Percentiles rank a stretch among this genome's conserved stretches.
phyloP scores from a whole-genome alignment of 2,797 vertebrate species.

The Anguilla obscura region DNA sequence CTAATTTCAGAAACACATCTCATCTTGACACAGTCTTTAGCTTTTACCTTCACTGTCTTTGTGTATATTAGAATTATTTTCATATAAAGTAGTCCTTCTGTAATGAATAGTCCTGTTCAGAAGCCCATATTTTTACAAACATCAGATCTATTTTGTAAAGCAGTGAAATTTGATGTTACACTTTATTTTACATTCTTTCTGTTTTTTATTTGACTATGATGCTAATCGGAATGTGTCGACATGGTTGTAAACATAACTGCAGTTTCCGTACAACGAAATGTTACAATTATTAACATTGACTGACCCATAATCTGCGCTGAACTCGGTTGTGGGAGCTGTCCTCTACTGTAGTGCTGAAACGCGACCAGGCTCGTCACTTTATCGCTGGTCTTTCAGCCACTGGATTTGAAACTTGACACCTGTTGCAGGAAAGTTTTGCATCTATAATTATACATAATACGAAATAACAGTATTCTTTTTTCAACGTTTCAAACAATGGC shows the following conservation, averaged over 20 bases:
- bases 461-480: not conserved
- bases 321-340: constrained; percentile 47
- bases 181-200: not conserved
- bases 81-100: too few species aligned
- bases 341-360: constrained; percentile 47
- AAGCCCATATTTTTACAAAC: not conserved
- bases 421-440: constrained; percentile 54
- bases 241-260: not conserved
- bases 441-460: constrained; percentile 16
- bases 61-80: not conserved
- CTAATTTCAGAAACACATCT: not conserved
- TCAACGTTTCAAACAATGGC: not conserved
- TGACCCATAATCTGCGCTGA: not conserved
- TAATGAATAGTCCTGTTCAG: not conserved
- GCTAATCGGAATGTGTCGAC: not conserved
- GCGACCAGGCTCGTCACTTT: constrained; percentile 32
- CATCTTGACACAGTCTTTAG: not conserved
- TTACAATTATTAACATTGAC: not conserved
- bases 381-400: constrained; percentile 21
- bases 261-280: not conserved
- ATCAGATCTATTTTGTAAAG: not conserved
- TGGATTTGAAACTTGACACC: constrained; percentile 43
- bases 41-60: not conserved
- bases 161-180: not conserved
- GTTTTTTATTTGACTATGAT: not conserved